Conservation (phyloP, 2,888 invertebrate species). For the Phyllotreta striolata region DNA sequence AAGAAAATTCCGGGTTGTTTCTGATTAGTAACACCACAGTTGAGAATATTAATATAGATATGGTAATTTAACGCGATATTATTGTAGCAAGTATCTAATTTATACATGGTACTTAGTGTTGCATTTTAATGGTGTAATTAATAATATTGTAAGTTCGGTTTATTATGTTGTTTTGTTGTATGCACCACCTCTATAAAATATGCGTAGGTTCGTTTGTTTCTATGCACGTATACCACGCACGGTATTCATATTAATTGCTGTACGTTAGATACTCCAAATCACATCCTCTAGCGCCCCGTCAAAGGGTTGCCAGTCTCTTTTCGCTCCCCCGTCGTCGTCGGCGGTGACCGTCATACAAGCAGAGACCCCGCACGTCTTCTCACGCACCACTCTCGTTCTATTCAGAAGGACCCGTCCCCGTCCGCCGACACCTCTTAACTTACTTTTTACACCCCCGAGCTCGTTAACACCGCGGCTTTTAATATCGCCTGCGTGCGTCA, state of each 20-base stretch:
- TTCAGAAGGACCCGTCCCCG: conserved; percentile 33
- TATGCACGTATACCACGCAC: conserved; percentile 33
- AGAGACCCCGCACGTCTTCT: conserved; percentile 17
- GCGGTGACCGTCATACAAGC: background rate
- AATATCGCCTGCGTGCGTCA: conserved; percentile 43
- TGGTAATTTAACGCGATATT: too few relatives aligned
- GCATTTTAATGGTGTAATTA: too few relatives aligned
- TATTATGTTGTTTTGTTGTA: too few relatives aligned
- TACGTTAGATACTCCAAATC: conserved; percentile 51
- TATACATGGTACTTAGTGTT: too few relatives aligned
- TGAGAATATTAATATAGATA: too few relatives aligned
- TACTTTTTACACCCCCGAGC: conserved; percentile 50
- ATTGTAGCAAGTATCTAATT: too few relatives aligned
- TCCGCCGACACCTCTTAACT: conserved; percentile 48
- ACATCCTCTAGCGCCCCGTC: conserved; percentile 47
- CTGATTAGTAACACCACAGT: too few relatives aligned
- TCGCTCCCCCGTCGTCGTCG: conserved; percentile 35
- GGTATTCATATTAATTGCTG: conserved; percentile 48
- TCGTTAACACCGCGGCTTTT: conserved; percentile 50
- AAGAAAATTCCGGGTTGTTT: too few relatives aligned
- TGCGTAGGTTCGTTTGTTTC: conserved; percentile 6
- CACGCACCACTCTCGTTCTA: conserved; percentile 32
- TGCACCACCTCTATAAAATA: conserved; percentile 12
- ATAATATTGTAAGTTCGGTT: too few relatives aligned
- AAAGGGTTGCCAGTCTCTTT: conserved; percentile 51